Evolutionary conservation across 2,113 vertebrate genomes (phyloP), one percentile per base, ranked within the genome.

Genomic region (Pleuronectes platessa): DNA sequence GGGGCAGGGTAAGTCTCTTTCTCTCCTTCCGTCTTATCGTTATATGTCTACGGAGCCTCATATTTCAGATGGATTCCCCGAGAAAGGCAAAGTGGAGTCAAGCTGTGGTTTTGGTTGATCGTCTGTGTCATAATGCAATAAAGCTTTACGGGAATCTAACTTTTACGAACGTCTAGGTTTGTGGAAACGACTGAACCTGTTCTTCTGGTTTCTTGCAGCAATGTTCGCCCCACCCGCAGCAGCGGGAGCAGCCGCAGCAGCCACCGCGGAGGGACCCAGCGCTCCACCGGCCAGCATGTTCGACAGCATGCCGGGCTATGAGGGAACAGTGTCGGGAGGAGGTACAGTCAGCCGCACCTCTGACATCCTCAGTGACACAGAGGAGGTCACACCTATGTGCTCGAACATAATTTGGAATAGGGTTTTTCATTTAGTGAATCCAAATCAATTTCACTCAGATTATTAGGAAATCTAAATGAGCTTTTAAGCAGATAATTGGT

Each of bases 231-330:
- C 89, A 73, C 91, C 90, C 45, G 35, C 61, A 1, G 51, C 20
- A 9, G 51, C 17, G 2, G 51, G 20, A 3, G 51, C 31, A 7
- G 31, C 27, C 5, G 27, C 31, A 31, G 27, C 6, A 31, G 5
- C 6, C 31, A 31, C 18, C 13, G 58, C 55, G 2, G 64, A 68
- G 0, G 85, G 84, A 17, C 87, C 92, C 10, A 93, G 83, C 13
- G 93, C 93, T 80, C 92, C 92, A 15, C 90, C 92, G 1, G 80
- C 90, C 67, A 23, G 64, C 35, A 92, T 91, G 90, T 94, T 90
- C 61, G 92, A 93, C 70, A 90, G 1, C 58, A 68, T 93, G 72
- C 93, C 92, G 3, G 93, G 93, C 9, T 94, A 93, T 64, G 93
- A 94, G 84, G 92, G 92, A 51, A 93, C 92, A 1, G 1, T 90